Evolutionary conservation across 1,140 invertebrate species (phyloP).

Genomic region (Drosophila nikananu): DNA sequence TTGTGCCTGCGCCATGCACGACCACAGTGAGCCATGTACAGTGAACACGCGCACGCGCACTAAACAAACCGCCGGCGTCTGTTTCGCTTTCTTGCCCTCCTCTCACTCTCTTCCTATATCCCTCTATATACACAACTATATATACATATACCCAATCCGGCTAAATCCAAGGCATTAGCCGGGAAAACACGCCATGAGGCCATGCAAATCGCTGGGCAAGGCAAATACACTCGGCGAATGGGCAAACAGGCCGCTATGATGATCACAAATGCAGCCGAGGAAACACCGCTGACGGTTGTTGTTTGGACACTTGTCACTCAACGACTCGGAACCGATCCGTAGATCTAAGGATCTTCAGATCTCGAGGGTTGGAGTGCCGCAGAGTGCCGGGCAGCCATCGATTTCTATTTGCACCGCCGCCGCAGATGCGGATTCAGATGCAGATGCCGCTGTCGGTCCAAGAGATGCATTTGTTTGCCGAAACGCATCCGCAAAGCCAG

Average conservation of each 20-base stretch:
- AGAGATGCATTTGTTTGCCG: conserved; percentile 55
- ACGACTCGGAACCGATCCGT: conserved; percentile 69
- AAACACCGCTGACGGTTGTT: conserved; percentile 68
- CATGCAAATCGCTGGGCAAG: conserved; percentile 57
- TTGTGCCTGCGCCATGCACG: conserved; percentile 47
- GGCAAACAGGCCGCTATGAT: conserved; percentile 70
- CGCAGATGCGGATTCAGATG: conserved; percentile 54
- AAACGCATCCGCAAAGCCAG: conserved; percentile 66
- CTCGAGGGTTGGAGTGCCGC: conserved; percentile 35
- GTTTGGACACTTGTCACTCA: conserved; percentile 76
- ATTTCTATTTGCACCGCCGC: conserved; percentile 69
- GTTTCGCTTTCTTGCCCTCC: conserved; percentile 14
- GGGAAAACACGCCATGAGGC: conserved; percentile 59
- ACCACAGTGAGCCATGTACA: conserved; percentile 52
- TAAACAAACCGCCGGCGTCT: conserved; percentile 73
- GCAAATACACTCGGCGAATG: conserved; percentile 60
- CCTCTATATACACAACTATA: not conserved
- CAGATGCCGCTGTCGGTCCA: conserved; percentile 6
- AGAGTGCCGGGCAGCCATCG: conserved; percentile 45
- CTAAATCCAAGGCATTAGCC: conserved; percentile 53
- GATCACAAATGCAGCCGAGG: conserved; percentile 65
- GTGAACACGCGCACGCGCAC: conserved; percentile 77
- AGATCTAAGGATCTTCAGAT: conserved; percentile 34
- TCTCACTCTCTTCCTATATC: conserved; percentile 2
- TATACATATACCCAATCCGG: conserved; percentile 8